A percentile compares a stretch with the other conserved stretches of the same genome.
Conservation (phyloP, 2,797 vertebrate species). For the Enteromius mattozi region DNA sequence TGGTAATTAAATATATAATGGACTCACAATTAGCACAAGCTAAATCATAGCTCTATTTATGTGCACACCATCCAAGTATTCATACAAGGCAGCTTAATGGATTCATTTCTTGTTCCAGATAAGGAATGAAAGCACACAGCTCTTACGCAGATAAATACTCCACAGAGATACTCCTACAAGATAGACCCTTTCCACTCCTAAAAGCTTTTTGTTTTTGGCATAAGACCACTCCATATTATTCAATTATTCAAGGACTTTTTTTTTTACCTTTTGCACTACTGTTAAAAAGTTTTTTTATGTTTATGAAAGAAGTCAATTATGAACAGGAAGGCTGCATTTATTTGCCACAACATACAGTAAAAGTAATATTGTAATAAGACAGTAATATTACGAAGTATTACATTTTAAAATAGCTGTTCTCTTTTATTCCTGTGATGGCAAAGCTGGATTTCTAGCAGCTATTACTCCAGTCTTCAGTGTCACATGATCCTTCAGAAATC, state of each 20-base stretch:
- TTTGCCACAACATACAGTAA: not conserved
- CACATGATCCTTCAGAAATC: not conserved
- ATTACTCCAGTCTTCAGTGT: not conserved
- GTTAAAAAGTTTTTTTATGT: not conserved
- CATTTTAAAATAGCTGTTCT: not conserved
- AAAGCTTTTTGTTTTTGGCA: conserved; percentile 6
- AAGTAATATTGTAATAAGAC: not conserved
- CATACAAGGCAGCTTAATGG: conserved; percentile 55
- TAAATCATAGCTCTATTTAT: conserved; percentile 42
- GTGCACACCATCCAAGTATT: conserved; percentile 47
- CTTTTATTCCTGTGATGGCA: not conserved
- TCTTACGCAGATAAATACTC: conserved; percentile 1
- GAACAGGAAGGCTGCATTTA: not conserved
- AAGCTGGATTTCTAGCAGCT: not conserved
- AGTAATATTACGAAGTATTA: not conserved
- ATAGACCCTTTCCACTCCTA: not conserved
- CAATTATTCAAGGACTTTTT: not conserved
- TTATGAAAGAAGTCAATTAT: not conserved
- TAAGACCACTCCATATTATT: not conserved
- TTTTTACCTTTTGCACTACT: not conserved
- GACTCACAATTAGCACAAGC: conserved; percentile 36
- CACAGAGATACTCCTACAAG: not conserved
- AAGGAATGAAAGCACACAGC: conserved; percentile 16
- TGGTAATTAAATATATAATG: conserved; percentile 25
- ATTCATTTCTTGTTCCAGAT: not conserved